Evolutionary conservation across 1,140 invertebrate species (phyloP), one percentile per base, ranked within the genome.

Genomic region (Choristoneura fumiferana): DNA sequence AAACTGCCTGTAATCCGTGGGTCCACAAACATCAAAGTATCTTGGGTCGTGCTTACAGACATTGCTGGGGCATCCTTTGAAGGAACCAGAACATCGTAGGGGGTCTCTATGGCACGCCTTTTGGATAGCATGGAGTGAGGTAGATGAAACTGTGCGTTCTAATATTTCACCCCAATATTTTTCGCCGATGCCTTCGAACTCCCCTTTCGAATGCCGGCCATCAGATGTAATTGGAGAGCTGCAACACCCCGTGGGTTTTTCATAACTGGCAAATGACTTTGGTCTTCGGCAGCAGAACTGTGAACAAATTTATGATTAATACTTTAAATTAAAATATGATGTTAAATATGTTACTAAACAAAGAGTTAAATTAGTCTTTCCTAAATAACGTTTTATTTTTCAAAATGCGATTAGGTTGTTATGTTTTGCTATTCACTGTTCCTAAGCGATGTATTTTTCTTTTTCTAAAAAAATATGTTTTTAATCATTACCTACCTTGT

Each of bases 121-220:
- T 64, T 93, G 93, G 57, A 94, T 90, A 18, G 91, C 92, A 72
- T 93, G 93, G 9, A 94, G 82, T 38, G 93, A 94, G 57, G 89
- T 92, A 1, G 93, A 93, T 29, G 93, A 94, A 8, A 94, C 91
- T 0, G 93, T 94, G 9, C 94, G 87, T 76, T 94, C 94, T 29
- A 94, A 81, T 64, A 94, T 94, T 87, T 94, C 93, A 18, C 94
- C 94, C 94, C 94, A 94, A 73, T 94, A 94, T 80, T 94, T 94
- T 76, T 94, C 94, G n/a, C 93, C 93, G 0, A 94, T 86, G 1
- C 93, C 93, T 71, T 94, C 93, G 54, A 93, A 90, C 71, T 94
- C 93, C 36, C 91, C 91, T 45, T 91, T 90, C 10, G 85, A 86
- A 60, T 89, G 85, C 49, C 87, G 67, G n/a, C 84, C 86, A 49